These are phyloP conservation scores for Galendromus occidentalis DNA, from an alignment of 1,140 invertebrate species.

Conservation along the genomic window DNA sequence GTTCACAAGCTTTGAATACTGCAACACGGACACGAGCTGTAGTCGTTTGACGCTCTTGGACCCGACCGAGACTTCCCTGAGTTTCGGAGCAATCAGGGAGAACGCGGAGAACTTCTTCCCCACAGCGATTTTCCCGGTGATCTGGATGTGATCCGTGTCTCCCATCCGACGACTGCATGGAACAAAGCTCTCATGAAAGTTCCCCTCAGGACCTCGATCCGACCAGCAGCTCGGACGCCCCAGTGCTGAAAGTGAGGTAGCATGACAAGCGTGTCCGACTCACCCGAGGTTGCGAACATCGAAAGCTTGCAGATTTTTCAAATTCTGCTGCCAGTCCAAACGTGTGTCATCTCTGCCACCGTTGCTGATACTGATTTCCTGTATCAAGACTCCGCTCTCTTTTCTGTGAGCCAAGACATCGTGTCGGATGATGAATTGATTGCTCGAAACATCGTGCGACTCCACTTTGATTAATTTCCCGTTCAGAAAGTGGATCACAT, in stretches of 20 bases:
- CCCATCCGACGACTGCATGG: too few relatives aligned
- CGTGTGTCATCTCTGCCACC: too few relatives aligned
- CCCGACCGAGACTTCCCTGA: background rate
- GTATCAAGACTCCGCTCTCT: background rate
- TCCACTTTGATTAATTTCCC: conserved; percentile 9
- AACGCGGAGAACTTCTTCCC: background rate
- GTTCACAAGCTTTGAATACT: background rate
- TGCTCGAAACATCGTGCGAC: background rate
- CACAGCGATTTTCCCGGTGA: background rate
- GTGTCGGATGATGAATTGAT: background rate
- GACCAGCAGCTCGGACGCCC: too few relatives aligned
- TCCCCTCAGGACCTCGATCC: too few relatives aligned
- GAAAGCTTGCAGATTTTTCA: too few relatives aligned
- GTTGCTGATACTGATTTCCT: too few relatives aligned
- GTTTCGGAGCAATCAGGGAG: background rate
- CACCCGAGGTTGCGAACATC: too few relatives aligned
- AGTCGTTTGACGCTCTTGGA: background rate
- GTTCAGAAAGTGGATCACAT: background rate
- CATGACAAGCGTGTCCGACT: too few relatives aligned
- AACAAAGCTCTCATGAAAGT: too few relatives aligned
- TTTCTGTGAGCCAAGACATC: background rate
- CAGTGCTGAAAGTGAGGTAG: too few relatives aligned
- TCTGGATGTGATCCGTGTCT: background rate
- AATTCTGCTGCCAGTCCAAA: too few relatives aligned
- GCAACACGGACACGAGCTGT: background rate